Evolutionary conservation across 2,888 invertebrate genomes (phyloP), one percentile per base, ranked within the genome.

Genomic region (Plebejus argus): DNA sequence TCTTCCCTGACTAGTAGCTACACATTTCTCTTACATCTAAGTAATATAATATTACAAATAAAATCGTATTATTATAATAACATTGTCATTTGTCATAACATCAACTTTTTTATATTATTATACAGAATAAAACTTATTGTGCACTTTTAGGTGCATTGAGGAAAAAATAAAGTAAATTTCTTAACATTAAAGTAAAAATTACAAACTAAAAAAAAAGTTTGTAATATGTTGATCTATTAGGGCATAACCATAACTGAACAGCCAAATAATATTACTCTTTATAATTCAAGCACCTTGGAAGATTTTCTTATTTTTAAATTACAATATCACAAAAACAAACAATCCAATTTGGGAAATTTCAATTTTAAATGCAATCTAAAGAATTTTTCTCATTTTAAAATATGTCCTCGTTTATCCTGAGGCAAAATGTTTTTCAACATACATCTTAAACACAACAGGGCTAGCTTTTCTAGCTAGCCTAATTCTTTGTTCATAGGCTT

Each of bases 1-100:
- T 20, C 35, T n/a, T 35, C 33, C 15, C 7, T 71, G 71, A 71
- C 71, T 71, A 72, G 72, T 45, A 72, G 20, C n/a, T 23, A 72
- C 35, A 72, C 45, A 49, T 72, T 72, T 39, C 20, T 5, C 72
- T 23, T 45, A 72, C 1, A 49, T n/a, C 23, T 45, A 71, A n/a
- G 10, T 70, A 39, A 2, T n/a, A 35, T 53, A 53, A 35, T 53
- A 53, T 53, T 53, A 53, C 53, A 53, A 3, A 5, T 53, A 53
- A 53, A 53, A 18, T 53, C 18, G 15, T 18, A 53, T 53, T 53
- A 53, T 18, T 53, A 18, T 53, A 53, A 53, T 53, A 53, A 18
- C 53, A 53, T 53, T 53, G 45, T 39, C 39, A n/a, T 35, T 4
- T 4, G n/a, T 28, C 28, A 53, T 53, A 53, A 53, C 53, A 53